Evolutionary conservation across 2,113 vertebrate genomes (phyloP), one percentile per base, ranked within the genome.

Genomic region (Catagonus wagneri): DNA sequence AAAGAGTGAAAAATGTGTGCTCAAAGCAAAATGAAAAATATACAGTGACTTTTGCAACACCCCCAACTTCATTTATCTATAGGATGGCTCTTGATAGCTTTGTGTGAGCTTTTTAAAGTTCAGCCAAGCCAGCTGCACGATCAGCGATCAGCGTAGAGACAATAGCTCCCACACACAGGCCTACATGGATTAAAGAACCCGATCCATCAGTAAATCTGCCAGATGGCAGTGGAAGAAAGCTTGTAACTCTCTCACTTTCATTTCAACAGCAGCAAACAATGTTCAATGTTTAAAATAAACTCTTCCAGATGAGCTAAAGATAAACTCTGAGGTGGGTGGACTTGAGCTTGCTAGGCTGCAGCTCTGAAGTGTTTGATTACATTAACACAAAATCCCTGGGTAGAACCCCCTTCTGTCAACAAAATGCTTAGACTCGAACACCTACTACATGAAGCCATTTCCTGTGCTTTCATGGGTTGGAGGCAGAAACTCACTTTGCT

Each of bases 231-330:
- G 95, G 98, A 98, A 98, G 98, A 98, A 98, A 98, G 98, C 98
- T 98, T 96, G 97, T 97, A 98, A 97, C 96, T 97, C 98, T 98
- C 98, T 98, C 98, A 98, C 98, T 98, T 98, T 98, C 98, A 98
- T 98, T 98, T 98, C 98, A 98, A 98, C 97, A 97, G 98, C 98
- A 98, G 98, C 98, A 98, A 98, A 98, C 98, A 98, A 98, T 98
- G 98, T 99, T 98, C 98, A 80, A 2, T 98, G 98, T 99, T 99
- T 98, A 98, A 98, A 98, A 98, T 99, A 99, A 99, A 98, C 98
- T 98, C 98, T 99, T 99, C 99, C 99, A 99, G 98, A 99, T 99
- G 99, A 99, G 98, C 97, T 97, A 98, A 98, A 98, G 98, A 99
- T 98, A 98, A 98, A 98, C 98, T 98, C 94, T 92, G 97, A 98